Base-by-base conservation (phyloP, 2,888 invertebrate genomes). In the Hybos culiciformis region DNA sequence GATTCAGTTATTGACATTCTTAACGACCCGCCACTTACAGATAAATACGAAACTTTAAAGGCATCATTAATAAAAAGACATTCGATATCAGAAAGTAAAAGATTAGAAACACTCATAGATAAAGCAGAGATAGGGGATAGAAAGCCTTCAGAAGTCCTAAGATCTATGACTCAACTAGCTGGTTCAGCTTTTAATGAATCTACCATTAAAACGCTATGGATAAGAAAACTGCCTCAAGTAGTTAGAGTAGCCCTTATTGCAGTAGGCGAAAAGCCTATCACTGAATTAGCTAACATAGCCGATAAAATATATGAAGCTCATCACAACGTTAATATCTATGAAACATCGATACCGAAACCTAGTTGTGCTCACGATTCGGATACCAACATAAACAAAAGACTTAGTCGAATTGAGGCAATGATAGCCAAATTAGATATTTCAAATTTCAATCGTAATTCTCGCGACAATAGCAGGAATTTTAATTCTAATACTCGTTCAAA, bases 281-380 rank as follows among this genome's bases (percentile, higher is more conserved):
- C 39, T n/a, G 39, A 39, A 19, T 39, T 43, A 8, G 23, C 19
- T 12, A 7, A 19, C 6, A n/a, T 39, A n/a, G 43, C 39, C 12
- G 43, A 43, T 26, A 43, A 39, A 39, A 43, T 43, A 21, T 39
- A 26, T 11, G 39, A 43, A 11, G 39, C 43, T n/a, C n/a, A n/a
- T n/a, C n/a, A n/a, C n/a, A n/a, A n/a, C n/a, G n/a, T n/a, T n/a
- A n/a, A n/a, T n/a, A n/a, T n/a, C n/a, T n/a, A n/a, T n/a, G n/a
- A n/a, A n/a, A n/a, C n/a, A n/a, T n/a, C n/a, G n/a, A n/a, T n/a
- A n/a, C n/a, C n/a, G n/a, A n/a, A n/a, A n/a, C n/a, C n/a, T n/a
- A n/a, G n/a, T n/a, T n/a, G n/a, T n/a, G n/a, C n/a, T n/a, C n/a
- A n/a, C n/a, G n/a, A n/a, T n/a, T n/a, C n/a, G n/a, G n/a, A n/a